phyloP scores from a whole-genome alignment of 2,113 vertebrate genomes.

The Alligator mississippiensis region DNA sequence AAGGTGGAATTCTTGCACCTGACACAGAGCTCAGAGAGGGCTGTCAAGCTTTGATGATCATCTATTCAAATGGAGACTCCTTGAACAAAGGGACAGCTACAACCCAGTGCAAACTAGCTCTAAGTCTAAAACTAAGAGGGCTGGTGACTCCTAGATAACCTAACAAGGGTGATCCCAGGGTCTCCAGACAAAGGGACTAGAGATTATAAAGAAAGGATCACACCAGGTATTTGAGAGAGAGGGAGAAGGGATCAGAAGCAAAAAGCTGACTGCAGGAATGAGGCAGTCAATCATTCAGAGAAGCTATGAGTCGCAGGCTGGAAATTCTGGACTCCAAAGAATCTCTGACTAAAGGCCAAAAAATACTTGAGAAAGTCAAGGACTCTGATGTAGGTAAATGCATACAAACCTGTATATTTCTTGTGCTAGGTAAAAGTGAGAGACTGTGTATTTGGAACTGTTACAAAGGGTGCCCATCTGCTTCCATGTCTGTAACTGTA shows the following conservation, averaged over 20 bases:
- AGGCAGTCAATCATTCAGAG: background rate
- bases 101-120: background rate
- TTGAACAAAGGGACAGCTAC: background rate
- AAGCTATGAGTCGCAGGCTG: background rate
- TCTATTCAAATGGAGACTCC: background rate
- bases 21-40: background rate
- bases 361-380: no score
- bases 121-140: background rate
- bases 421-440: background rate
- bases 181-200: background rate
- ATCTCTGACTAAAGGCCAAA: no score
- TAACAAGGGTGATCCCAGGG: background rate
- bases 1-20: background rate
- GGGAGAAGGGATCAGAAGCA: background rate
- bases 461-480: no score
- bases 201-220: background rate
- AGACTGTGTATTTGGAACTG: no score
- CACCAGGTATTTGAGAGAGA: background rate
- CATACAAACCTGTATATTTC: background rate
- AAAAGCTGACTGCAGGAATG: conserved; percentile 21
- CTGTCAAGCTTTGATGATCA: conserved; percentile 5
- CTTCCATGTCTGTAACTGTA: no score
- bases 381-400: no score
- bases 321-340: background rate
- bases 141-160: background rate